Base-by-base conservation (phyloP, 92 coral and sea anemone species). In the Zoanthus gigantus region DNA sequence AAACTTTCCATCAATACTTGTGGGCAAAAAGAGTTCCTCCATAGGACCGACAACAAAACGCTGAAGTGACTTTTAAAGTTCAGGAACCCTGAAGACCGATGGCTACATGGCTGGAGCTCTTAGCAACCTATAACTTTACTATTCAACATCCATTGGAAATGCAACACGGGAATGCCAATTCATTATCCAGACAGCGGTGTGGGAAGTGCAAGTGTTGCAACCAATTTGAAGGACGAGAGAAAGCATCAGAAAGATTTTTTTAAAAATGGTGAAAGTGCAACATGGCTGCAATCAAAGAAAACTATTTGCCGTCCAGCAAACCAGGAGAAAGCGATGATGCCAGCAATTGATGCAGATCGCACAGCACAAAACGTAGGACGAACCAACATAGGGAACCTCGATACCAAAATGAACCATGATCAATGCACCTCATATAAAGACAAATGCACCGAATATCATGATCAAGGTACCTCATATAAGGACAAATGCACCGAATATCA, bases 51-150 rank as follows among this genome's bases (percentile, higher is more conserved):
- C 23, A 23, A 72, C 0, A 28, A 54, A 34, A 54, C 17, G 9
- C 53, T 72, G 53, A 42, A 37, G 44, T 72, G 9, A 54, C 78
- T 74, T 3, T 45, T 44, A 44, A 74, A 16, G 54, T 74, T 74
- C 52, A 46, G 16, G 28, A 45, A 71, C 71, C 74, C 17, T 37
- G 42, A 37, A 37, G 42, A 7, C 23, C 86, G 54, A 60, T 90
- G 32, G 93, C 87, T 32, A 57, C 91, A 32, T 87, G 88, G 91
- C 63, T 76, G 2, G 79, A 84, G 48, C 73, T 17, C 23, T 31
- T 74, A 15, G 87, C 63, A 23, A 82, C 77, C n/a, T 82, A 74
- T 30, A 75, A 88, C 65, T 76, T 88, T 4, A 37, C 42, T 2
- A 72, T 81, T 54, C 83, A 88, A 34, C 83, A 82, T 56, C 16